Evolutionary conservation across 92 coral and sea anemone genomes (phyloP).

Genomic region (Epizoanthus ramosus): DNA sequence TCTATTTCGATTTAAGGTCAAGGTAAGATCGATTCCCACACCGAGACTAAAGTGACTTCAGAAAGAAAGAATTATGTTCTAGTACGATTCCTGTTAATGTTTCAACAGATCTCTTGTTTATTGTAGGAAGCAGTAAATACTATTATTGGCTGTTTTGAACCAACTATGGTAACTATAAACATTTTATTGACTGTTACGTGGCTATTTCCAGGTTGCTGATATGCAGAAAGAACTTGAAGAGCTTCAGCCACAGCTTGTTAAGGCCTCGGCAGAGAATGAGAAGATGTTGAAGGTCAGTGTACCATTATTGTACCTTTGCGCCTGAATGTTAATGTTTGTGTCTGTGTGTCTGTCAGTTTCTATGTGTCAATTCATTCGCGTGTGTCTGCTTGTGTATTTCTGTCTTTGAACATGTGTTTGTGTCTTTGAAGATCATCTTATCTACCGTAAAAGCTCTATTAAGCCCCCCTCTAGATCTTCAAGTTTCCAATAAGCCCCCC

Average conservation of each 20-base stretch:
- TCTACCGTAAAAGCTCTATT: too few relatives aligned
- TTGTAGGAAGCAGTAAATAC: too few relatives aligned
- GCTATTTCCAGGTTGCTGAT: constrained; percentile 81
- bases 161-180: too few relatives aligned
- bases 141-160: too few relatives aligned
- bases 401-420: background rate
- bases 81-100: too few relatives aligned
- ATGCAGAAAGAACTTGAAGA: constrained; percentile 99
- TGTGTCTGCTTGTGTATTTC: background rate
- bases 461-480: too few relatives aligned
- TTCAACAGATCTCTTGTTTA: too few relatives aligned
- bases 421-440: background rate
- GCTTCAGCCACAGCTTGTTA: constrained; percentile 95
- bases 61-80: too few relatives aligned
- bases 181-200: background rate
- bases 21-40: too few relatives aligned
- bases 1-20: too few relatives aligned
- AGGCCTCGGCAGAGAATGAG: constrained; percentile 92
- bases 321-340: background rate
- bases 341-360: background rate
- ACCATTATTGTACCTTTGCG: background rate
- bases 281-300: constrained; percentile 89
- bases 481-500: too few relatives aligned
- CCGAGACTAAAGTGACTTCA: too few relatives aligned
- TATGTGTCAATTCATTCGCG: background rate